Conservation (phyloP, 2,797 vertebrate genomes). For the Sus cebifrons region DNA sequence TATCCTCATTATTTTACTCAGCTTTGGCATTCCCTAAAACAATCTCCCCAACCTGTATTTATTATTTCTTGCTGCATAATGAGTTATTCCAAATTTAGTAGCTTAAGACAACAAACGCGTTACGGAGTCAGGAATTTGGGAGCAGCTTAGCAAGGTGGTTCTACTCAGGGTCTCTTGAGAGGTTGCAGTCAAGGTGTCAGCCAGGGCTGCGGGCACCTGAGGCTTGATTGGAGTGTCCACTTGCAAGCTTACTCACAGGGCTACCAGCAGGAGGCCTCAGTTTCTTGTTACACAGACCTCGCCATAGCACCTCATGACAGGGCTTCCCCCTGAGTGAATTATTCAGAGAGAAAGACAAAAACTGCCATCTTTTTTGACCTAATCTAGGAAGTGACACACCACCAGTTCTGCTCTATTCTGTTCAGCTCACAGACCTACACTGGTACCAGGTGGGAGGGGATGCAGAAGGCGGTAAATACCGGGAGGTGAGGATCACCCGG, state of each 20-base stretch:
- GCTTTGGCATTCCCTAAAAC: background rate
- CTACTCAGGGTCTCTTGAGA: background rate
- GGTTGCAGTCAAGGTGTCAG: background rate
- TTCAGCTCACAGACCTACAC: background rate
- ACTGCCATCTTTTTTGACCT: background rate
- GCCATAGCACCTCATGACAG: background rate
- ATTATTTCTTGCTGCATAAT: constrained; percentile 13
- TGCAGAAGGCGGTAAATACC: background rate
- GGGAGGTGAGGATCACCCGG: background rate
- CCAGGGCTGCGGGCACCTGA: background rate
- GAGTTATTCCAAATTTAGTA: constrained; percentile 6
- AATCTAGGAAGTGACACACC: background rate
- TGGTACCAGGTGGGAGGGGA: background rate
- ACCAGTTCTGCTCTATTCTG: background rate
- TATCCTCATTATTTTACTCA: background rate
- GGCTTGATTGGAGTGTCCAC: background rate
- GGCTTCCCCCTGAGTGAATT: background rate
- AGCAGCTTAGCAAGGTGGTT: background rate
- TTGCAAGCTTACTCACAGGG: background rate
- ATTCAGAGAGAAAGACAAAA: background rate
- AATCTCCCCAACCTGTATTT: background rate
- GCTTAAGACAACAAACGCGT: constrained; percentile 20
- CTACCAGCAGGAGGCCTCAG: background rate
- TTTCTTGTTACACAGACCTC: background rate
- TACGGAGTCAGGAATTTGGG: background rate